Evolutionary conservation across 1,140 invertebrate genomes (phyloP), one percentile per base, ranked within the genome.

Genomic region (Drosophila tsacasi): DNA sequence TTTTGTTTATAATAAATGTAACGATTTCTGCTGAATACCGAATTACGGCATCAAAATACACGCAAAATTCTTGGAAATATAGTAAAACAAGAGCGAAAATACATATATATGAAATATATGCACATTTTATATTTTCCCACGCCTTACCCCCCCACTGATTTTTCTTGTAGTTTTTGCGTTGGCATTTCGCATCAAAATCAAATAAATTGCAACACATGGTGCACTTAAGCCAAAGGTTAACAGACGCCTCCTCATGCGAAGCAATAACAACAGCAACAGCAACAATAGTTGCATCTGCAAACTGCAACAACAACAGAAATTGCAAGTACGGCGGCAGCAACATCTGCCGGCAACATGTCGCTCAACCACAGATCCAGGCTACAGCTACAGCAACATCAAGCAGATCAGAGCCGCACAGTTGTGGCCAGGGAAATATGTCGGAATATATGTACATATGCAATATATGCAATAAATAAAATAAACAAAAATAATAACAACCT

Each of bases 311-410:
- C 30, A 54, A 9, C 30, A 55, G 32, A 23, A 55, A 55, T 55
- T 55, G 32, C 52, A 55, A 55, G 52, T 23, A 55, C 32, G 32
- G 52, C 32, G 32, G 52, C 52, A 58, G 47, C 55, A 83, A 61
- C 81, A 83, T 83, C 71, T 84, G 81, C 61, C 69, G 25, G 74
- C 82, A 85, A 75, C 82, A 86, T 84, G 78, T 85, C 52, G 73
- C 68, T 68, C 67, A 61, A 58, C 57, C 59, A 40, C 66, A 78
- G 39, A 52, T 39, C 32, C 52, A 55, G 50, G 30, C 52, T 37
- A 32, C 52, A 55, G 30, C 52, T 37, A 32, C 52, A 55, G 52
- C 52, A 55, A 55, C 52, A 72, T 61, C 35, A 59, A 55, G 9
- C 68, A 72, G 42, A 50, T 65, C 32, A 10, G 4, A 37, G 5